Evolutionary conservation across 2,113 vertebrate genomes (phyloP).

Genomic region (Semnornis frantzii): DNA sequence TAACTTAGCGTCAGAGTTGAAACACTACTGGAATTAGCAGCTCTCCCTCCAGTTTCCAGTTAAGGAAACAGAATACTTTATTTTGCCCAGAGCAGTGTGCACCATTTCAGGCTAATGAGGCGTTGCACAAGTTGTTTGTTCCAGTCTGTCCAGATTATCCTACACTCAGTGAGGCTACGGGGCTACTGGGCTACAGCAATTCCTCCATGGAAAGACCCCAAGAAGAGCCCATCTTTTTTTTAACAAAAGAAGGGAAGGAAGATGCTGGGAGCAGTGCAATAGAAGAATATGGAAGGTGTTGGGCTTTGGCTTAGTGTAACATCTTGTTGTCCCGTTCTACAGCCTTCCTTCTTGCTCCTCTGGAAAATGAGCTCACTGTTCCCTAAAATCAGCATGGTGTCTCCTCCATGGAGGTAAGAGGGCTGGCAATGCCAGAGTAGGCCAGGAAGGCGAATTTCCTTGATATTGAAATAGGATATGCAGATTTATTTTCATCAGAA

Average conservation of each 20-base stretch:
- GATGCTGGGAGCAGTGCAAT: neutral
- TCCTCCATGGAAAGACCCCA: neutral
- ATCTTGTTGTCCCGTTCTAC: neutral
- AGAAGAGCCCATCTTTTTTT: neutral
- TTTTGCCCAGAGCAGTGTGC: neutral
- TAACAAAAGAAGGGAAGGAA: neutral
- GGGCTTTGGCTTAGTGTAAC: neutral
- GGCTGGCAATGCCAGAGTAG: neutral
- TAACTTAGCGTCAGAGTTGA: neutral
- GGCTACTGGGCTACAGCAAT: neutral
- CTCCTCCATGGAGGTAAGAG: neutral
- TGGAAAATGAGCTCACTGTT: neutral
- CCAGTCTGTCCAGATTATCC: neutral
- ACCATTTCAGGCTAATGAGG: neutral
- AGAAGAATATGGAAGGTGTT: neutral
- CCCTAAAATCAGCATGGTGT: neutral
- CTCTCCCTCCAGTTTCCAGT: neutral
- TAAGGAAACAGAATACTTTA: neutral
- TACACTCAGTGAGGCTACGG: neutral
- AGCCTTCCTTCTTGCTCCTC: neutral
- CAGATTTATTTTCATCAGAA: slow-evolving; percentile 1
- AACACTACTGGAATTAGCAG: neutral
- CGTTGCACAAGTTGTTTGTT: neutral
- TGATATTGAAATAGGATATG: neutral
- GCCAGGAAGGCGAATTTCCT: neutral